Percentiles rank a stretch among this genome's conserved stretches.
Conservation (phyloP, 1,140 invertebrate species). For the Cydia amplana region DNA sequence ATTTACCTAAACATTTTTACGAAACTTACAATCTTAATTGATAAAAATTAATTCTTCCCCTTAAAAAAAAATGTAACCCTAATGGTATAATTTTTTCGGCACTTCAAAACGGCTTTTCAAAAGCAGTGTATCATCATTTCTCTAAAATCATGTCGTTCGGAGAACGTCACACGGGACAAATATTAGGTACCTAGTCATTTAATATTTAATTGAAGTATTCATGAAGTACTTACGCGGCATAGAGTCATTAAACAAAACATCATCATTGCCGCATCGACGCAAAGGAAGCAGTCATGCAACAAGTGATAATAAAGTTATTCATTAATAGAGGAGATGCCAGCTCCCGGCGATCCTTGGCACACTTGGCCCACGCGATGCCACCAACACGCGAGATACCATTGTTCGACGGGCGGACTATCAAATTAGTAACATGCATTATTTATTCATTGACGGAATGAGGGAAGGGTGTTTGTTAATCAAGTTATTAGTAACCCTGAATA, state of each 20-base stretch:
- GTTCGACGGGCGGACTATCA: slow-evolving; percentile 24
- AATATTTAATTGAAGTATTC: too few species aligned
- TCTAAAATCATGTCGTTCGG: too few species aligned
- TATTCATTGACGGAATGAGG: slow-evolving; percentile 32
- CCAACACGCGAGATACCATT: slow-evolving; percentile 41
- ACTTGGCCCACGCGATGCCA: slow-evolving; percentile 47
- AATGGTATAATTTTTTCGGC: too few species aligned
- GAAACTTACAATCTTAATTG: too few species aligned
- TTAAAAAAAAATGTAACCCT: too few species aligned
- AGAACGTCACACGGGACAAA: too few species aligned
- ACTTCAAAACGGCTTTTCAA: too few species aligned
- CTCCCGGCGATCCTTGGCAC: slow-evolving; percentile 60
- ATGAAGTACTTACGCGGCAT: too few species aligned
- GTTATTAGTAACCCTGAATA: not conserved
- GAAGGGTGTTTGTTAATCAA: not conserved
- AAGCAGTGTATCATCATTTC: too few species aligned
- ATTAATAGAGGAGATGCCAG: slow-evolving; percentile 46
- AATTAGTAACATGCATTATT: slow-evolving; percentile 12
- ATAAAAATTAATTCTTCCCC: too few species aligned
- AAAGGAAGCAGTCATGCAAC: not conserved
- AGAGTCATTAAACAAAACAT: not conserved
- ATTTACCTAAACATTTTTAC: too few species aligned
- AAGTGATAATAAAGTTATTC: slow-evolving; percentile 25
- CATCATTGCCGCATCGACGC: not conserved
- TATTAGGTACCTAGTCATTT: too few species aligned